These are phyloP conservation scores for Trichomycterus rosablanca DNA, from an alignment of 2,113 vertebrate species.

Conservation along the genomic window DNA sequence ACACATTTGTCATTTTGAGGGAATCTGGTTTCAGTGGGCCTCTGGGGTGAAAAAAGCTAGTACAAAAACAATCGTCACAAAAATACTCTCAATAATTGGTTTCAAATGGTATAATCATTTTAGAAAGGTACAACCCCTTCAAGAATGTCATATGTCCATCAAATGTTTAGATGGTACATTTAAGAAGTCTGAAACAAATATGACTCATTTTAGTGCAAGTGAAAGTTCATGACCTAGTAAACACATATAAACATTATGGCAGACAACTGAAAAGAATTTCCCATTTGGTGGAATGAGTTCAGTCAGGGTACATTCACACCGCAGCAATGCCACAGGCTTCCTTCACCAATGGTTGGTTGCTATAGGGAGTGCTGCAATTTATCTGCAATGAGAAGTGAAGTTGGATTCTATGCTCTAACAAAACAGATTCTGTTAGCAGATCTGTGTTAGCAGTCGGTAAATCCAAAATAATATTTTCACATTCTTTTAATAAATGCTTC, in stretches of 20 bases:
- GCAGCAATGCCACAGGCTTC: too few species aligned
- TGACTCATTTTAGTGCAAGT: constrained; percentile 15
- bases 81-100: neutral
- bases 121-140: neutral
- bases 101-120: neutral
- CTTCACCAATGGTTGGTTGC: too few species aligned
- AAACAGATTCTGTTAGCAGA: too few species aligned
- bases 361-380: too few species aligned
- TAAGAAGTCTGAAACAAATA: constrained; percentile 2
- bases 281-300: too few species aligned
- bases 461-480: too few species aligned
- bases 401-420: too few species aligned
- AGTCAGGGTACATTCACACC: too few species aligned
- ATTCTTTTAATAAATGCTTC: too few species aligned
- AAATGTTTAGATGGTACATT: neutral
- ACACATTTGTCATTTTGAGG: neutral
- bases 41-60: neutral
- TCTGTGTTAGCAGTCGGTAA: too few species aligned
- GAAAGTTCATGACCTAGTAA: constrained; percentile 4
- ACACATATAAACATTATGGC: constrained; percentile 5
- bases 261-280: neutral
- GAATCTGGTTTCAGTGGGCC: neutral
- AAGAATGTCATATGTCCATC: neutral
- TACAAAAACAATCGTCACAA: neutral
- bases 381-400: too few species aligned